Evolutionary conservation across 2,797 vertebrate species (phyloP), one percentile per base, ranked within the genome.

Genomic region (Sciaenops ocellatus): DNA sequence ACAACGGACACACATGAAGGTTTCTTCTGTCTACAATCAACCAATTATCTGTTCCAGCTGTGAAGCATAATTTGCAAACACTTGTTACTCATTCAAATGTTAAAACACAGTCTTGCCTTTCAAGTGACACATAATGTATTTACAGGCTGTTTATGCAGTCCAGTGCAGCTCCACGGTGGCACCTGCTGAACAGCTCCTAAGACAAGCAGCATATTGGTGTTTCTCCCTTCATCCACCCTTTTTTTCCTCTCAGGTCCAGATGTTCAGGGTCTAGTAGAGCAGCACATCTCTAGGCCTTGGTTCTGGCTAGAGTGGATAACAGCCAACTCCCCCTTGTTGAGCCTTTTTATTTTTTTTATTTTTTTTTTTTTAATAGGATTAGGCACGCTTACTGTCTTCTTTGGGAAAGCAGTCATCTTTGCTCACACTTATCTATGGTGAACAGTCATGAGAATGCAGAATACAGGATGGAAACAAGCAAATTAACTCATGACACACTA

Each of bases 301-400:
- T 87, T 90, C 70, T 76, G 87, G 80, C 81, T 83, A 54, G 64
- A 80, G 60, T 79, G 85, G 80, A 88, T 88, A 87, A 92, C 76
- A 87, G 87, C 90, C 80, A 66, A 68, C 60, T 18, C 62, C 66
- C 41, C 80, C 82, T 84, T n/a, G 1, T 16, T 75, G 80, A 87
- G 85, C 81, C 85, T 80, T 92, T 18, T 64, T 38, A 9, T 38
- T 38, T 38, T 38, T 38, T 38, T 38, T 93, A 90, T 38, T 38
- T 38, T 38, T 38, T 38, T 38, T 38, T 38, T 93, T 90, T 70
- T 90, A 92, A 94, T 84, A 87, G 91, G 92, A 95, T 95, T 93
- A 91, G 74, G 70, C 71, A 67, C 41, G 80, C 90, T 90, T 87
- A 86, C 87, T 91, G 90, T 89, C 88, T 89, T 92, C 84, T 84